Conservation (phyloP, 2,797 vertebrate species). For the Aphelocoma californica region DNA sequence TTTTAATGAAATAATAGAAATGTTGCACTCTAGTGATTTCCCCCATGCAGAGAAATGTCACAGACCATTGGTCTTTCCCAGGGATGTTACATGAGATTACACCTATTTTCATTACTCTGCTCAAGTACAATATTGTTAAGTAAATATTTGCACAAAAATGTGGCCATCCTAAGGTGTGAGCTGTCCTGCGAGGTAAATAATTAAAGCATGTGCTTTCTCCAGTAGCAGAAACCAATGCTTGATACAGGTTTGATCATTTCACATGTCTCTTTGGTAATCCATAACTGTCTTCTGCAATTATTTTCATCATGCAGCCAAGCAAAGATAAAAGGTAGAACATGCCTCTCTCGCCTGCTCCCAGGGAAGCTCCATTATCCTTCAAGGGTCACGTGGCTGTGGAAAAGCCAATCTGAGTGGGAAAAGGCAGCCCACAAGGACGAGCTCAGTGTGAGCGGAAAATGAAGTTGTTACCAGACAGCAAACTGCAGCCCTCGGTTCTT, state of each 20-base stretch:
- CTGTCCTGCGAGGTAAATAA: constrained; percentile 82
- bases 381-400: constrained; percentile 56
- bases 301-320: constrained; percentile 75
- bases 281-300: constrained; percentile 83
- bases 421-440: constrained; percentile 67
- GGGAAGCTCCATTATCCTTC: constrained; percentile 78
- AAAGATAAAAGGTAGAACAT: constrained; percentile 79
- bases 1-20: constrained; percentile 77
- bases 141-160: constrained; percentile 88
- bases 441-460: constrained; percentile 75
- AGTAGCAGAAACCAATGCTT: constrained; percentile 66
- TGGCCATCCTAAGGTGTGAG: constrained; percentile 73
- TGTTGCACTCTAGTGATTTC: constrained; percentile 27
- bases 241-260: constrained; percentile 79
- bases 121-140: constrained; percentile 78
- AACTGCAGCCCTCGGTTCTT: constrained; percentile 77
- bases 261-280: constrained; percentile 79
- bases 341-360: constrained; percentile 67
- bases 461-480: constrained; percentile 81
- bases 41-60: constrained; percentile 54
- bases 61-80: constrained; percentile 62
- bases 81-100: constrained; percentile 65
- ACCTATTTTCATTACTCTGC: constrained; percentile 73
- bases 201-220: constrained; percentile 78
- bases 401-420: constrained; percentile 54